Evolutionary conservation across 2,888 invertebrate species (phyloP), one percentile per base, ranked within the genome.

Genomic region (Plagodis dolabraria): DNA sequence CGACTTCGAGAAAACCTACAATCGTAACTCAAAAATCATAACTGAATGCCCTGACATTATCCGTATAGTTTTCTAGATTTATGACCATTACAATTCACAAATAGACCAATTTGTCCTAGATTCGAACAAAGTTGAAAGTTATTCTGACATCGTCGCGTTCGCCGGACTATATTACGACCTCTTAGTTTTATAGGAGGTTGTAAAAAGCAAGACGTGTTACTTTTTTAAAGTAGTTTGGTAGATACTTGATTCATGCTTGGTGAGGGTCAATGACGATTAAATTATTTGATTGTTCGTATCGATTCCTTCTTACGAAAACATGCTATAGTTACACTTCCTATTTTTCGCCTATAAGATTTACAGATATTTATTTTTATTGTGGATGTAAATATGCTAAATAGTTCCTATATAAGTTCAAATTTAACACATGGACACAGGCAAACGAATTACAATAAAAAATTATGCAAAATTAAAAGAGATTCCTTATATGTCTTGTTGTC

Each of bases 111-210:
- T 75, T 77, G 82, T 75, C 74, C 84, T 69, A 80, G 72, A 76
- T 69, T 74, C 62, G 70, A 76, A 74, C 70, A 73, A 75, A 76
- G 76, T 75, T 75, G 74, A 72, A 78, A 76, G 72, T 78, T 76
- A 68, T 67, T 64, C 55, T 33, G 54, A 53, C 56, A 47, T 42
- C 36, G 62, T 64, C 51, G 38, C 57, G 58, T 57, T 57, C 11
- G 49, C 60, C 51, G 58, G 73, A 79, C 79, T 76, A 70, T 70
- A 82, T 87, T 82, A 87, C 84, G 85, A 85, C 74, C 83, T 85
- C 83, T 86, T 77, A 70, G 80, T 85, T 90, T 89, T 84, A 89
- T 86, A 82, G 79, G 68, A 74, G 75, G 76, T 83, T 79, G 86
- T 88, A 89, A 87, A 87, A 88, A 80, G 72, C 76, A 76, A 80